Conservation (phyloP, 2,888 invertebrate genomes). For the Drosophila mettleri region DNA sequence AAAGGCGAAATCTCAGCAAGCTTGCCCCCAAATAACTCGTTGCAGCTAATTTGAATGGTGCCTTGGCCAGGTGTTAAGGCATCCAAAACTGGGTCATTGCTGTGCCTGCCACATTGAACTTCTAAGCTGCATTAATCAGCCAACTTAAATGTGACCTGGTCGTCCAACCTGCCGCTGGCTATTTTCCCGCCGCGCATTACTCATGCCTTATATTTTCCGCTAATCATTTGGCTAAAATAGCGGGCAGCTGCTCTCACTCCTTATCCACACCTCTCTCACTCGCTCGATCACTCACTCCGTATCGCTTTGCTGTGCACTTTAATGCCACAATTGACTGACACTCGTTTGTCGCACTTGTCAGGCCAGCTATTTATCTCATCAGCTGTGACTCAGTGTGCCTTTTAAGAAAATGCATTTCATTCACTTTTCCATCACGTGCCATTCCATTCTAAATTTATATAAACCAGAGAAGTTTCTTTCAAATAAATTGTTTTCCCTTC, state of each 20-base stretch:
- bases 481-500: not conserved
- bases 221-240: constrained; percentile 53
- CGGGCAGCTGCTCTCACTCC: constrained; percentile 19
- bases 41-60: constrained; percentile 50
- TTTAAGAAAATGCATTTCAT: constrained; percentile 14
- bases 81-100: constrained; percentile 47
- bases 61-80: constrained; percentile 47
- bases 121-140: constrained; percentile 48
- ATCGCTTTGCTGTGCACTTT: constrained; percentile 51
- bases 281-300: not conserved
- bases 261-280: not conserved
- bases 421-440: constrained; percentile 8
- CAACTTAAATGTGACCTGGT: constrained; percentile 15
- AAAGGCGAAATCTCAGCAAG: constrained; percentile 31
- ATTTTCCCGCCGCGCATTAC: constrained; percentile 48
- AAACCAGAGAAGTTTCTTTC: not conserved
- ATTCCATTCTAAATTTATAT: constrained; percentile 7
- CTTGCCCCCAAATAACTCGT: constrained; percentile 34
- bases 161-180: constrained; percentile 10
- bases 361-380: constrained; percentile 34
- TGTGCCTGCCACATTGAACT: constrained; percentile 31
- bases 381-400: constrained; percentile 34
- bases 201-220: constrained; percentile 27
- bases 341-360: constrained; percentile 67
- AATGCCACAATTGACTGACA: constrained; percentile 69